A percentile compares a stretch with the other conserved stretches of the same genome.
phyloP scores from a whole-genome alignment of 2,888 invertebrate species.

The Spilarctia lutea region DNA sequence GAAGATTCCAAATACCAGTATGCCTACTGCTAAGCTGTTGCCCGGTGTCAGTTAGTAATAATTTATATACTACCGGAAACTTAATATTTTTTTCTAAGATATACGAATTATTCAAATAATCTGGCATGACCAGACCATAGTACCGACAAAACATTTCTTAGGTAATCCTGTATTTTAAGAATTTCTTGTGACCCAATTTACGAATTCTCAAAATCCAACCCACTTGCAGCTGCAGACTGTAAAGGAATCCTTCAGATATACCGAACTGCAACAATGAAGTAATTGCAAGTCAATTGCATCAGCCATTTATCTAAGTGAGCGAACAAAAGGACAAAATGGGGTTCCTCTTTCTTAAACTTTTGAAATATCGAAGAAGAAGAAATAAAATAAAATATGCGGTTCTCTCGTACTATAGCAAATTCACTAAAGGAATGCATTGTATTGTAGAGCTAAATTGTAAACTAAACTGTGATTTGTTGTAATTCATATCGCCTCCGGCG shows the following conservation, averaged over 20 bases:
- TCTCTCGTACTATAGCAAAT: not conserved
- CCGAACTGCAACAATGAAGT: slow-evolving; percentile 1
- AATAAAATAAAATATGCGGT: too few species aligned
- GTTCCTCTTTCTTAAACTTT: not conserved
- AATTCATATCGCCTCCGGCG: not conserved
- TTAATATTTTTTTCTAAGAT: not conserved
- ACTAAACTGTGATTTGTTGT: slow-evolving; percentile 1
- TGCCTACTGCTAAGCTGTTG: not conserved
- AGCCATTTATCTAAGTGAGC: slow-evolving; percentile 3
- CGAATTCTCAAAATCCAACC: not conserved
- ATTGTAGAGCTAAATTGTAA: not conserved
- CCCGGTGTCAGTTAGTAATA: not conserved
- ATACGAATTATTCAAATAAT: not conserved
- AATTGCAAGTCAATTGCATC: slow-evolving; percentile 11
- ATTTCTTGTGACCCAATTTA: not conserved
- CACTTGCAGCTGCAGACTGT: not conserved
- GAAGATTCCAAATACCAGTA: too few species aligned
- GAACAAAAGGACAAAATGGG: not conserved
- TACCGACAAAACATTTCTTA: not conserved
- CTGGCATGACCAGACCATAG: not conserved
- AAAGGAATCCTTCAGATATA: not conserved
- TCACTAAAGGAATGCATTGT: not conserved
- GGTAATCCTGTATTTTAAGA: not conserved
- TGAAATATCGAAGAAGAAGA: not conserved
- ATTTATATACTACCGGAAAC: not conserved